A percentile compares a stretch with the other conserved stretches of the same genome.
These are phyloP conservation scores for Palythoa grandiflora DNA, from an alignment of 92 coral and sea anemone genomes.

Conservation along the genomic window DNA sequence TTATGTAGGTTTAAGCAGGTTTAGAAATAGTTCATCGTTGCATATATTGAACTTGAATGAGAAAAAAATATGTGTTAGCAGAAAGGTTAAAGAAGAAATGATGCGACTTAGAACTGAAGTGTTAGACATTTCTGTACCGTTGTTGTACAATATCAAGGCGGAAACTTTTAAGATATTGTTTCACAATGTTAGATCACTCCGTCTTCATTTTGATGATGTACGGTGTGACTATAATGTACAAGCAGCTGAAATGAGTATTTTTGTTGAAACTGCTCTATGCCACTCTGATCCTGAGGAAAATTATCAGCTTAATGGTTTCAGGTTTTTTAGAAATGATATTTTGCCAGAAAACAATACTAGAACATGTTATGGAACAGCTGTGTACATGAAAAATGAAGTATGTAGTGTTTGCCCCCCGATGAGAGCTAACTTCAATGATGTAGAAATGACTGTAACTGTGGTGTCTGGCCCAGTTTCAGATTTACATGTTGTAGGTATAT, in stretches of 20 bases:
- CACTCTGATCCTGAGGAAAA: conserved; percentile 20
- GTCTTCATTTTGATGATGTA: conserved; percentile 1
- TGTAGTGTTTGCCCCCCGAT: conserved; percentile 4
- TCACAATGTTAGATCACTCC: conserved; percentile 61
- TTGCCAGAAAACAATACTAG: conserved; percentile 17
- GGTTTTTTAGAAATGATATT: conserved; percentile 64
- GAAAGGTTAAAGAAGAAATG: conserved; percentile 64
- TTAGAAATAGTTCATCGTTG: conserved; percentile 49
- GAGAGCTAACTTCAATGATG: conserved; percentile 26
- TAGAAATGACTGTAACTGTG: conserved; percentile 37
- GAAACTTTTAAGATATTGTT: conserved; percentile 53
- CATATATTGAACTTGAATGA: conserved; percentile 57
- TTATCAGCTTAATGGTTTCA: conserved; percentile 53
- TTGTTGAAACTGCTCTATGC: conserved; percentile 18
- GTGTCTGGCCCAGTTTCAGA: conserved; percentile 33
- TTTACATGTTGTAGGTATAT: conserved; percentile 62
- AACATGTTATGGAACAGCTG: conserved; percentile 40
- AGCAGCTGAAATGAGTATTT: conserved; percentile 8
- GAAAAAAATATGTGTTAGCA: conserved; percentile 55
- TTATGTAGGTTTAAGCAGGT: conserved; percentile 60
- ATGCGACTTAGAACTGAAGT: conserved; percentile 51
- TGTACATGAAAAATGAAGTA: conserved; percentile 25
- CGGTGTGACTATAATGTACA: conserved; percentile 16
- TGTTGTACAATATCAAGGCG: conserved; percentile 44
- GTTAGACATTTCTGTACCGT: conserved; percentile 59